Conservation (phyloP, 2,888 invertebrate species). For the Pegoplata infirma region DNA sequence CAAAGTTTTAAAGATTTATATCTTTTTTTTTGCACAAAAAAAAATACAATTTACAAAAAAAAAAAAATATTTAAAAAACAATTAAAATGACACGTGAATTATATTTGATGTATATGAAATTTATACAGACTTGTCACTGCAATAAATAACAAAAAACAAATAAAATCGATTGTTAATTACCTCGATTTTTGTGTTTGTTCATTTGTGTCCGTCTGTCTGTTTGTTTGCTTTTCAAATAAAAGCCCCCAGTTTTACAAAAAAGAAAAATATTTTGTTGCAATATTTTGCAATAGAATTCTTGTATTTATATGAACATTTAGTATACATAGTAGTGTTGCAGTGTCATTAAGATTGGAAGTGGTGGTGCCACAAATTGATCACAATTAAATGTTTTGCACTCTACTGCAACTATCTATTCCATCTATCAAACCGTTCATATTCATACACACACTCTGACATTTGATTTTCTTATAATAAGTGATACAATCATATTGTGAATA, state of each 20-base stretch:
- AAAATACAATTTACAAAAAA: too few species aligned
- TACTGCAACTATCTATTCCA: constrained; percentile 8
- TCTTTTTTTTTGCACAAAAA: constrained; percentile 1
- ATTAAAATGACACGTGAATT: constrained; percentile 42
- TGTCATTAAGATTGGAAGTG: constrained; percentile 30
- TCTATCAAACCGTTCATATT: constrained; percentile 2
- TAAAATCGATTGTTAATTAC: constrained; percentile 43
- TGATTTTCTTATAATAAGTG: constrained; percentile 6
- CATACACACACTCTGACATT: constrained; percentile 1
- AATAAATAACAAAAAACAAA: constrained; percentile 33
- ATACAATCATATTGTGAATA: constrained; percentile 39
- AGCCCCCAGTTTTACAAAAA: neutral
- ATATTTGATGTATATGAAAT: constrained; percentile 6
- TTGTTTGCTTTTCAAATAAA: neutral
- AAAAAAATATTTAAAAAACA: constrained; percentile 29
- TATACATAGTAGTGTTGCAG: constrained; percentile 13
- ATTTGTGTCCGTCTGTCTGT: neutral
- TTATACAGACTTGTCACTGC: constrained; percentile 19
- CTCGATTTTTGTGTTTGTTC: neutral
- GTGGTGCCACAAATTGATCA: constrained; percentile 57
- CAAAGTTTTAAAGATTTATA: constrained; percentile 1
- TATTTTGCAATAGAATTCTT: neutral
- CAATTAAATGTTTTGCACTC: constrained; percentile 63
- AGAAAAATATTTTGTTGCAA: neutral
- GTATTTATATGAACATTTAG: neutral